phyloP scores from a whole-genome alignment of 64 coral and sea anemone species.

The Trachythela sp. region DNA sequence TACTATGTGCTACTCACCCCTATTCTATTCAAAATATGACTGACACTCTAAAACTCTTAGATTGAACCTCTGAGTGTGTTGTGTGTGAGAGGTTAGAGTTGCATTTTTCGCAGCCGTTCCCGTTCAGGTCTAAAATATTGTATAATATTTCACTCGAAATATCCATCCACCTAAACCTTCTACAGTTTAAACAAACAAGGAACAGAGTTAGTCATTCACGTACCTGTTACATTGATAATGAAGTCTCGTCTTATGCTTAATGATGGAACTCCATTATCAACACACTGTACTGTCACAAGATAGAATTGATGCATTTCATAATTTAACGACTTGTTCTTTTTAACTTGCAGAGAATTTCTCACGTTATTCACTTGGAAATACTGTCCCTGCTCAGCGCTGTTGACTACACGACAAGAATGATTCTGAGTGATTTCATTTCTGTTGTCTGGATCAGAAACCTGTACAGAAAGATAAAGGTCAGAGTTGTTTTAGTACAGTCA shows the following conservation, averaged over 20 bases:
- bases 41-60: no score
- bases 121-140: no score
- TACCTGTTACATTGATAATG: not conserved
- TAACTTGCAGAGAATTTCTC: not conserved
- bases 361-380: not conserved
- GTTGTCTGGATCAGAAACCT: slow-evolving; percentile 11
- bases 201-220: not conserved
- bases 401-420: not conserved
- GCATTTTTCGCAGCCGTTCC: no score
- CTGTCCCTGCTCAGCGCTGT: not conserved
- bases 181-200: no score
- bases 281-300: not conserved
- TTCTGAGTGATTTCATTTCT: not conserved
- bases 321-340: not conserved
- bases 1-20: no score
- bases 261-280: not conserved
- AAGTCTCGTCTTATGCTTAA: not conserved
- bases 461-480: not conserved
- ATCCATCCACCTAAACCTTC: no score
- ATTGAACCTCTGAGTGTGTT: no score
- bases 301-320: not conserved
- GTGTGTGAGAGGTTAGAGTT: no score
- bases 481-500: not conserved
- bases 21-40: no score
- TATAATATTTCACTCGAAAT: no score